phyloP scores from a whole-genome alignment of 2,797 vertebrate species.

The Phrynocephalus vlangalii region DNA sequence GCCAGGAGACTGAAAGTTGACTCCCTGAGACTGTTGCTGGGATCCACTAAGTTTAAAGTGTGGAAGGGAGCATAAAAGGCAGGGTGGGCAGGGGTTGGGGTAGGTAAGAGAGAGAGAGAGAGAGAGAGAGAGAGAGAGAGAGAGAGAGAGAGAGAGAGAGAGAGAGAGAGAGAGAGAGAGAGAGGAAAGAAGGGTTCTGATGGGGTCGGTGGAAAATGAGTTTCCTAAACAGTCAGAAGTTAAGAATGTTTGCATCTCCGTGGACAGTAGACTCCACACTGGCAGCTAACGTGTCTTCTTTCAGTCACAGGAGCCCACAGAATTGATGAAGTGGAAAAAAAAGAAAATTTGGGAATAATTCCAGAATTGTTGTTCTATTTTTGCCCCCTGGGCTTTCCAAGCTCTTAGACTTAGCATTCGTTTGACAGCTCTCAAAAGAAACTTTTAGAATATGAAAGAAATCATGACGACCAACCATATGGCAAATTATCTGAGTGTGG shows the following conservation, averaged over 20 bases:
- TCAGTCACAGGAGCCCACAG: not conserved
- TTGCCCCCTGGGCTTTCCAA: not conserved
- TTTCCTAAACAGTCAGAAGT: too few relatives aligned
- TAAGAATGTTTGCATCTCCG: not conserved
- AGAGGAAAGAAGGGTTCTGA: too few relatives aligned
- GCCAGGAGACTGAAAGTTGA: too few relatives aligned
- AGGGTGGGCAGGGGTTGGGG: too few relatives aligned
- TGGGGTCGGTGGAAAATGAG: too few relatives aligned
- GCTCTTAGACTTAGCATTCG: not conserved
- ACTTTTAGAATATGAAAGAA: not conserved
- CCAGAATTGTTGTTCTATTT: not conserved
- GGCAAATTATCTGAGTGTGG: constrained; percentile 9
- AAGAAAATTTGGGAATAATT: rapidly evolving
- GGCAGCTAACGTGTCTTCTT: not conserved
- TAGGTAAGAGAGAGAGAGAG: too few relatives aligned
- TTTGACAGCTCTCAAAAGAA: not conserved
- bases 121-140: too few relatives aligned
- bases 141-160: too few relatives aligned
- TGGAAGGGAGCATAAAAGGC: too few relatives aligned
- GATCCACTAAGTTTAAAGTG: too few relatives aligned
- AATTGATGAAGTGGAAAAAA: not conserved
- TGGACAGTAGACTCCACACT: not conserved
- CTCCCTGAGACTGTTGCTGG: too few relatives aligned
- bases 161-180: too few relatives aligned
- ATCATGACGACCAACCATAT: not conserved